Percentiles rank a stretch among this genome's conserved stretches.
phyloP scores from a whole-genome alignment of 2,113 vertebrate genomes.

The Albula glossodonta region DNA sequence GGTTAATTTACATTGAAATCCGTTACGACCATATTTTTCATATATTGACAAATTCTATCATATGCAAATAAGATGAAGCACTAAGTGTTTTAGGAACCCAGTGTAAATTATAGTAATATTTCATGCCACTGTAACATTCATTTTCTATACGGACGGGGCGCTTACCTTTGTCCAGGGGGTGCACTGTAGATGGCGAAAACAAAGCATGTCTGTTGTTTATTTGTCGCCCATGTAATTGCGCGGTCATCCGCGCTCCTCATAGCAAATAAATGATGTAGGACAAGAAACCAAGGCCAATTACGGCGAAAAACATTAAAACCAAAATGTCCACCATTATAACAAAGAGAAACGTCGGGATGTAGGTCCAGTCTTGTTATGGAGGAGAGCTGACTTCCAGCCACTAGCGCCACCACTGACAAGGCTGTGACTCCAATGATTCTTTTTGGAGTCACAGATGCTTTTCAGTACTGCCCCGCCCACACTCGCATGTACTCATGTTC shows the following conservation, averaged over 20 bases:
- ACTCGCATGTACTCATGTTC: neutral
- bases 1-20: neutral
- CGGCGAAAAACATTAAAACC: slow-evolving; percentile 96
- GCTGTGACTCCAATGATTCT: neutral
- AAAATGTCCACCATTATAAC: slow-evolving; percentile 89
- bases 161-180: neutral
- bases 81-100: neutral
- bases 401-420: slow-evolving; percentile 62
- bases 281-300: slow-evolving; percentile 88
- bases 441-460: slow-evolving; percentile 11
- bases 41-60: neutral
- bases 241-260: slow-evolving; percentile 50
- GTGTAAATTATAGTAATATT: neutral
- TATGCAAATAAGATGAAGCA: neutral
- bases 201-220: neutral
- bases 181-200: neutral
- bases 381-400: slow-evolving; percentile 57
- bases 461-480: neutral
- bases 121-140: neutral
- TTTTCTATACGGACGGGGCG: neutral
- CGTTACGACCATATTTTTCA: neutral
- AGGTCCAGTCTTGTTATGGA: neutral
- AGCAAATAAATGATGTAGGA: slow-evolving; percentile 96
- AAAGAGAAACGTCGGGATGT: neutral
- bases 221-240: neutral